Evolutionary conservation across 2,888 invertebrate species (phyloP).

Genomic region (Thyatira batis): DNA sequence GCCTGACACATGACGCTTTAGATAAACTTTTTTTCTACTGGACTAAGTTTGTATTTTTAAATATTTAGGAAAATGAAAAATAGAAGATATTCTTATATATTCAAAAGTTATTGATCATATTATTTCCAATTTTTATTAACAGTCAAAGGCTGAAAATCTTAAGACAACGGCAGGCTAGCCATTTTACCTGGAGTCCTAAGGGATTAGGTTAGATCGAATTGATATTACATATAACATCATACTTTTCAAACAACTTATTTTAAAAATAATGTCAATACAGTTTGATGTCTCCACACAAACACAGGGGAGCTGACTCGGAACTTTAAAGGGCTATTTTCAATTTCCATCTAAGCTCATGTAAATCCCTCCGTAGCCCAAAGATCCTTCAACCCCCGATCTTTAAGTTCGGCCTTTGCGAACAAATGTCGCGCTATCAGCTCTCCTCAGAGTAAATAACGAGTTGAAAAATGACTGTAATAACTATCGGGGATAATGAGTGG

Average conservation of each 20-base stretch:
- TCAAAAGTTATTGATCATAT: no score
- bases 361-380: slow-evolving; percentile 61
- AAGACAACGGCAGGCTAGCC: no score
- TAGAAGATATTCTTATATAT: no score
- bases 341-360: slow-evolving; percentile 64
- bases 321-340: slow-evolving; percentile 74
- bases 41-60: slow-evolving; percentile 9
- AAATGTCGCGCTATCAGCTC: slow-evolving; percentile 79
- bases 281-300: slow-evolving; percentile 38
- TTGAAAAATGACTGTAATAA: slow-evolving; percentile 83
- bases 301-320: slow-evolving; percentile 37
- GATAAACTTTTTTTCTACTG: slow-evolving; percentile 41
- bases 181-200: no score
- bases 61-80: no score
- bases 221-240: no score
- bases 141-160: no score
- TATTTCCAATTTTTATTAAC: no score
- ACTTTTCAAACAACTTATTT: slow-evolving; percentile 13
- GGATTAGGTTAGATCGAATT: no score
- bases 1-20: slow-evolving; percentile 49
- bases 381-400: slow-evolving; percentile 70
- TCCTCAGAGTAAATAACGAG: slow-evolving; percentile 81
- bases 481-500: slow-evolving; percentile 80
- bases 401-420: slow-evolving; percentile 63
- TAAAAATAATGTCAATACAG: slow-evolving; percentile 17